Percentiles rank a stretch among this genome's conserved stretches.
Evolutionary conservation across 2,888 invertebrate genomes (phyloP).

Genomic region (Ochlodes sylvanus): DNA sequence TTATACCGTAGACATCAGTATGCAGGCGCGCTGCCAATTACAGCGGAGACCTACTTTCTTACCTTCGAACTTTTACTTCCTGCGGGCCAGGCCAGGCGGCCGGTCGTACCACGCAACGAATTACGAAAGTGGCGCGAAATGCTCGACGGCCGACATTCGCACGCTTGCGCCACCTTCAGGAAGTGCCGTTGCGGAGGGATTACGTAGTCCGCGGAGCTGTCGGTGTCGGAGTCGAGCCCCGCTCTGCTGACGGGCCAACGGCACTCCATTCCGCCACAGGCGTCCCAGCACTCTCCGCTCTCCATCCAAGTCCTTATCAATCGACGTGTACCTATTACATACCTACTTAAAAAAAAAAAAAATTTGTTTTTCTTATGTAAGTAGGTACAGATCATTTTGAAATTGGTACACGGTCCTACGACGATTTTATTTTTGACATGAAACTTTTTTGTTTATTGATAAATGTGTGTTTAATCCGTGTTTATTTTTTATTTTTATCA

Average conservation of each 20-base stretch:
- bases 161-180: conserved; percentile 84
- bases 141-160: conserved; percentile 84
- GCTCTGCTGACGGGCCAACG: conserved; percentile 41
- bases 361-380: too few relatives aligned
- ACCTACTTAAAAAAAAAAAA: too few relatives aligned
- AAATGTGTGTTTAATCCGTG: too few relatives aligned
- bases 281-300: conserved; percentile 30
- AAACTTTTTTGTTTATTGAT: too few relatives aligned
- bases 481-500: too few relatives aligned
- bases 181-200: conserved; percentile 80
- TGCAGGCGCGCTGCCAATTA: conserved; percentile 83
- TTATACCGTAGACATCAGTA: conserved; percentile 75
- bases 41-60: conserved; percentile 84
- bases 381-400: too few relatives aligned
- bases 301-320: too few relatives aligned
- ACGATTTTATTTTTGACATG: too few relatives aligned
- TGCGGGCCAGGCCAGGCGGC: conserved; percentile 80
- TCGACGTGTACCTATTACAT: too few relatives aligned
- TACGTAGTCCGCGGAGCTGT: conserved; percentile 66
- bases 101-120: conserved; percentile 82
- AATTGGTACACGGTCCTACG: too few relatives aligned
- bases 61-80: conserved; percentile 86
- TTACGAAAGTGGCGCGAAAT: conserved; percentile 85
- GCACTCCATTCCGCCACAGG: conserved; percentile 45
- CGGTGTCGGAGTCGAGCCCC: conserved; percentile 33